Base-by-base conservation (phyloP, 37 sponge, comb jelly and placozoan species). In the Diacarnus erythraeanus region DNA sequence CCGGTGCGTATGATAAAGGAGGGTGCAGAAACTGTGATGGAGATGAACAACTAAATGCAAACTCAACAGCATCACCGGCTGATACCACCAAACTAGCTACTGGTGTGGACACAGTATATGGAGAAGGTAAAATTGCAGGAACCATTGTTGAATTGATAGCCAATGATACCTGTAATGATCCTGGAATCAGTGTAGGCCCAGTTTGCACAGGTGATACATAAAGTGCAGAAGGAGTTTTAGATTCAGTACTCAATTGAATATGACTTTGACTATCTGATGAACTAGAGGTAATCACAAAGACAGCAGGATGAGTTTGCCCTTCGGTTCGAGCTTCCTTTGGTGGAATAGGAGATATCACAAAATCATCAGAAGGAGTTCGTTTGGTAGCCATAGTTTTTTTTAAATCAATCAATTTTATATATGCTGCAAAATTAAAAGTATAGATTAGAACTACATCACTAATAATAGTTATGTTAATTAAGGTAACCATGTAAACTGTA, bases 11-110 rank as follows among this genome's bases (percentile, higher is more conserved):
- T 1, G 80, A 51, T 0, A 83, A 42, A 3, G 88, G 87, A 20
- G 84, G 83, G 67, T 73, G 64, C 23, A 92, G 72, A 75, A 84
- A 84, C 29, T 83, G 92, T 21, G 92, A 92, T 39, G 92, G 87
- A 0, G 92, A 92, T 15, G 83, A 71, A 34, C 77, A 87, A n/a
- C n/a, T n/a, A n/a, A n/a, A n/a, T 6, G 59, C 58, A 17, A 59
- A 68, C 29, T 82, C 51, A 6, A 47, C 51, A 47, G 51, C 51
- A 47, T 47, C 51, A 47, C 51, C 12, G 12, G 6, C 26, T 63
- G 64, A 63, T 20, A 6, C 64, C 20, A 63, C 64, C 8, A 23
- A 23, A 63, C 64, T 63, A 20, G 57, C 18, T 4, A 63, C 18
- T 8, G 64, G 20, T 23, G 26, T 30, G 31, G 64, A 25, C 5